A percentile compares a stretch with the other conserved stretches of the same genome.
Conservation (phyloP, 1,140 invertebrate genomes). For the Panagrolaimus sp. region DNA sequence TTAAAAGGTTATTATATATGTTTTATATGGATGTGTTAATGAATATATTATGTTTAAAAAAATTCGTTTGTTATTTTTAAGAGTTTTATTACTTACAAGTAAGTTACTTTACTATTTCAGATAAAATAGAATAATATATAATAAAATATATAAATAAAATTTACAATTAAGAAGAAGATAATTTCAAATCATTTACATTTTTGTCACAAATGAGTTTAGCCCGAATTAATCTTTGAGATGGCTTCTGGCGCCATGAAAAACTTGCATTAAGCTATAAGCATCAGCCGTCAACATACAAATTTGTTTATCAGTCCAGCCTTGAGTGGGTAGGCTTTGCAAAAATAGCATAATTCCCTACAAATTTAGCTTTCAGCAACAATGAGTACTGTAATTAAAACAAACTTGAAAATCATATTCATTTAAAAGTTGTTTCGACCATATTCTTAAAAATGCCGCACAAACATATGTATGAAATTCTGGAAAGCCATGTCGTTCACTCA, state of each 20-base stretch:
- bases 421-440: conserved; percentile 83
- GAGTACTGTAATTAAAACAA: conserved; percentile 15
- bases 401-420: conserved; percentile 92
- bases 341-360: conserved; percentile 83
- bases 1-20: too few species aligned
- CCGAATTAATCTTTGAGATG: conserved; percentile 28
- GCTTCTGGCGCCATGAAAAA: conserved; percentile 71
- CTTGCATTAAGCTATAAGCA: conserved; percentile 91
- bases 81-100: too few species aligned
- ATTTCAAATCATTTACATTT: too few species aligned
- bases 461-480: conserved; percentile 96
- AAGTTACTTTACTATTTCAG: too few species aligned
- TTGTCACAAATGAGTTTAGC: too few species aligned
- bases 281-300: conserved; percentile 78
- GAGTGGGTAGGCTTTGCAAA: conserved; percentile 94
- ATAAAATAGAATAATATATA: too few species aligned
- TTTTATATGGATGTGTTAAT: too few species aligned
- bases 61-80: too few species aligned
- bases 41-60: too few species aligned
- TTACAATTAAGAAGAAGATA: too few species aligned
- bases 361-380: neutral
- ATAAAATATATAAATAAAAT: too few species aligned
- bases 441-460: conserved; percentile 92
- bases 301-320: conserved; percentile 81
- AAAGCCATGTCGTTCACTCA: conserved; percentile 87